These are phyloP conservation scores for Lamproptera curius DNA, from an alignment of 2,888 invertebrate species.

Conservation along the genomic window DNA sequence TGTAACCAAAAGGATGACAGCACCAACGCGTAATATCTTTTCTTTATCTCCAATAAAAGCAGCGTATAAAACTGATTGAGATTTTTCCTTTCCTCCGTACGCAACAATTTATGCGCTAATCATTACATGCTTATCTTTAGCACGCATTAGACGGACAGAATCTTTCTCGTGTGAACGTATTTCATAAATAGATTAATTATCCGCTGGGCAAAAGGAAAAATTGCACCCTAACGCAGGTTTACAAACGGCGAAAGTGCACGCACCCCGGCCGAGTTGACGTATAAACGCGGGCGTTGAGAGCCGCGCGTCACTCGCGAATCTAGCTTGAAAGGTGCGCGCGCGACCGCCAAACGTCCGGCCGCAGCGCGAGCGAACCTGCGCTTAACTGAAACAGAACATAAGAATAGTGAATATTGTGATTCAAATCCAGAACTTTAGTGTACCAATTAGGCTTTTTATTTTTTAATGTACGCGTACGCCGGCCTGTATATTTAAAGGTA, in stretches of 20 bases:
- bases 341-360: constrained; percentile 31
- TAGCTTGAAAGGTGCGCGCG: constrained; percentile 49
- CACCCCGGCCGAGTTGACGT: constrained; percentile 43
- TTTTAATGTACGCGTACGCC: background rate
- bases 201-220: constrained; percentile 17
- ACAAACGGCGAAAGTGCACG: constrained; percentile 63
- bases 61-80: no score
- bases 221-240: constrained; percentile 28
- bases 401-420: constrained; percentile 35
- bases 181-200: no score
- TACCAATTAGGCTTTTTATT: constrained; percentile 15
- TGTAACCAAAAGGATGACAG: no score
- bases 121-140: no score
- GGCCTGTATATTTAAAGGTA: constrained; percentile 10
- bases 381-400: constrained; percentile 18
- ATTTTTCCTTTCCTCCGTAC: no score
- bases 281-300: constrained; percentile 53
- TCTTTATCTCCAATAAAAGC: no score
- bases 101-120: no score
- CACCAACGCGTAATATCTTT: no score
- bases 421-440: constrained; percentile 28
- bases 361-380: constrained; percentile 27
- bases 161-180: no score
- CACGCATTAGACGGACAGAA: no score
- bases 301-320: constrained; percentile 58